Conservation (phyloP, 2,888 invertebrate species). For the Emesis castigata region DNA sequence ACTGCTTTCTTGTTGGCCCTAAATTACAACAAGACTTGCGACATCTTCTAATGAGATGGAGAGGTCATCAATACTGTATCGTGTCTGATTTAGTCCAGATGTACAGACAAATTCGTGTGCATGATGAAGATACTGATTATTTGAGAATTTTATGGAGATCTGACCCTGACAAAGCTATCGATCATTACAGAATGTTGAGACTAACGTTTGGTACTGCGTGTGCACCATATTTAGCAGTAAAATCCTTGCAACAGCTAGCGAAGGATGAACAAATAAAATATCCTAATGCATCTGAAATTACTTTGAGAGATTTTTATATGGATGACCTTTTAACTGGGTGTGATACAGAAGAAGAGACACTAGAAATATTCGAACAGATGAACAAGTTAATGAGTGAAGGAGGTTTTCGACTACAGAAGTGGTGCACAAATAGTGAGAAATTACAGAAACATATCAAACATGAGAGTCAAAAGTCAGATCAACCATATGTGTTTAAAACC, state of each 20-base stretch:
- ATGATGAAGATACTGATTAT: too few species aligned
- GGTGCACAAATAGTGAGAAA: too few species aligned
- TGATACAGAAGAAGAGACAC: too few species aligned
- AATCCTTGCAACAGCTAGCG: constrained; percentile 50
- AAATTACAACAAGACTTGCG: not conserved
- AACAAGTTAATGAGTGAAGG: too few species aligned
- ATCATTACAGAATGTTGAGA: constrained; percentile 77
- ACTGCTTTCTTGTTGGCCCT: not conserved
- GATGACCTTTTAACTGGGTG: too few species aligned
- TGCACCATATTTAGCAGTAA: constrained; percentile 56
- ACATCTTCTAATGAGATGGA: not conserved
- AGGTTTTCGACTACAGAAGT: too few species aligned
- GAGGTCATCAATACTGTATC: not conserved
- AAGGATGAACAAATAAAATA: constrained; percentile 21
- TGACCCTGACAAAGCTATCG: not conserved
- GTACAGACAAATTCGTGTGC: not conserved
- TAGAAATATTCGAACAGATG: too few species aligned
- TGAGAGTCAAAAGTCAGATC: too few species aligned
- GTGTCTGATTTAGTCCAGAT: not conserved
- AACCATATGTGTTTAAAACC: too few species aligned
- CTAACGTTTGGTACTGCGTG: constrained; percentile 80
- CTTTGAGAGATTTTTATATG: constrained; percentile 46
- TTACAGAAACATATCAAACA: too few species aligned
- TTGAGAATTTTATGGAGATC: not conserved
- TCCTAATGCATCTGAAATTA: constrained; percentile 29